Base-by-base conservation (phyloP, 2,797 vertebrate genomes). In the Neosilurus mollespiculum region DNA sequence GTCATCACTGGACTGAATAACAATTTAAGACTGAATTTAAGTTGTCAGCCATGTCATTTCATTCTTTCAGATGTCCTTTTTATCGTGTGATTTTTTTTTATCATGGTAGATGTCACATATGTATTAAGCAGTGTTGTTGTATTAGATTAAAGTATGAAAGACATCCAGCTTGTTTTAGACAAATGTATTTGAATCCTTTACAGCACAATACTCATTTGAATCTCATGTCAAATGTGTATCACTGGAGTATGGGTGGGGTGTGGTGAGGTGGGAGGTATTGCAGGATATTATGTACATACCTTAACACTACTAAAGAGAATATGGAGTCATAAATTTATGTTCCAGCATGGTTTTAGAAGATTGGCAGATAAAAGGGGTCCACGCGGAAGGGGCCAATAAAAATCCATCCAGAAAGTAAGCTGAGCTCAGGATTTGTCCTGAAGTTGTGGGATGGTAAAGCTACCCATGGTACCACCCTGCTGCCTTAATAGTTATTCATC, bases 41-140 rank as follows among this genome's bases (percentile, higher is more conserved):
- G 20, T 58, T 26, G 12, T 81, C 26, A 62, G 51, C 34, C 9
- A 20, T 54, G 71, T 81, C 83, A 75, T 81, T 77, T 77, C 81
- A 81, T 76, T 62, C 34, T 78, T 81, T 85, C 54, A 66, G 67
- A 37, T 65, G 66, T 72, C 66, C 67, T 82, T 82, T 85, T 82
- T 78, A 85, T 80, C 2, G 49, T 80, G 20, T 81, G 67, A n/a
- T 56, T 67, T n/a, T 81, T 72, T 81, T 62, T 81, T 77, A 92
- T 85, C 56, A 88, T 88, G 88, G 85, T 83, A 80, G 77, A 49
- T 86, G 82, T 86, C 37, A 71, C 62, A 78, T 73, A 43, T 43
- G 37, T 43, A 75, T 73, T 83, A 78, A 61, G 72, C 54, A 81
- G 82, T 81, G 82, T 62, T 76, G 73, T 76, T 87, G 78, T 78